Evolutionary conservation across 2,113 vertebrate genomes (phyloP), one percentile per base, ranked within the genome.

Genomic region (Conger conger): DNA sequence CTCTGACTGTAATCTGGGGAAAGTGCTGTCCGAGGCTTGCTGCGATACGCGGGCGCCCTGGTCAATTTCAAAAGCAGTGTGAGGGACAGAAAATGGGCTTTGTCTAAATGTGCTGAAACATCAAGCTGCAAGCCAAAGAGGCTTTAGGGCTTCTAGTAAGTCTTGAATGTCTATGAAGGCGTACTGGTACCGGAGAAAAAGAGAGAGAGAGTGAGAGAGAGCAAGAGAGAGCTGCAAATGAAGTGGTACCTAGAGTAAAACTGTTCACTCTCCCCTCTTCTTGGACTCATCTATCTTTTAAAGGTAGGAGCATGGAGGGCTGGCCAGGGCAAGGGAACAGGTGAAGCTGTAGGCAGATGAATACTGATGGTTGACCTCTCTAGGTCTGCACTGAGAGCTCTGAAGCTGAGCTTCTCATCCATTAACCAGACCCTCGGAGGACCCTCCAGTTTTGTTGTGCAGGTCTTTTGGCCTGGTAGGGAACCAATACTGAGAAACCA

Each of bases 71-170:
- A 84, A 92, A 91, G 86, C 83, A 92, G 87, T 91, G 86, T 90
- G 90, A 91, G 86, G 81, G 88, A 42, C 23, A 90, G 90, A 93
- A 94, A 95, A 95, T 95, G 91, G 90, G 93, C 92, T 95, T 94
- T 93, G 86, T 91, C 87, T 86, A 84, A 90, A 90, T 92, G 90
- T 90, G 92, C 92, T 89, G 88, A 93, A 90, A 88, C 89, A 82
- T 90, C 88, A 89, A 87, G 87, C 89, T 91, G 88, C 87, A 85
- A 91, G 88, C 91, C 88, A 90, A 91, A 92, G 92, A 91, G 83
- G 89, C 90, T 93, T 94, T 94, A 91, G 89, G 86, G 89, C 89
- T 91, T 92, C 79, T 88, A 89, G 15, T 23, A 82, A 92, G 68
- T 30, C 11, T 73, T 88, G 83, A 88, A 92, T 87, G 90, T 88